Percentiles rank a stretch among this genome's conserved stretches.
These are phyloP conservation scores for Argya squamiceps DNA, from an alignment of 2,797 vertebrate species.

Conservation along the genomic window DNA sequence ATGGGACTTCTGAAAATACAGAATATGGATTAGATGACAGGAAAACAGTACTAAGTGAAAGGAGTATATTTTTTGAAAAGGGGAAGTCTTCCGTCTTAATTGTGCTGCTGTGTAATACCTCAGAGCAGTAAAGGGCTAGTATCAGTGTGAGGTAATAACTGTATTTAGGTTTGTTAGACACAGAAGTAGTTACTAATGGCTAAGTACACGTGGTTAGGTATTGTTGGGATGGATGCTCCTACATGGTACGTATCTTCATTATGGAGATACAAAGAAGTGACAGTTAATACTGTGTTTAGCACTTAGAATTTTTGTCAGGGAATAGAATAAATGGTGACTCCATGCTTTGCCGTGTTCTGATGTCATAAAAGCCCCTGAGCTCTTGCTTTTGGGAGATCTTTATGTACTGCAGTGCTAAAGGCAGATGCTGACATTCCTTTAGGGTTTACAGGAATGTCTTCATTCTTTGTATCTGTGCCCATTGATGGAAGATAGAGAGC, in stretches of 20 bases:
- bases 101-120: not conserved
- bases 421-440: rapidly evolving
- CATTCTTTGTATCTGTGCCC: not conserved
- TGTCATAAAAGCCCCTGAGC: not conserved
- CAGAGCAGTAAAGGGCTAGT: slow-evolving; percentile 36
- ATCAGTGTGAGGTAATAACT: not conserved
- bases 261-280: not conserved
- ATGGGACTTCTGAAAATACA: not conserved
- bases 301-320: not conserved
- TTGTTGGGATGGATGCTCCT: too few relatives aligned
- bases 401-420: not conserved
- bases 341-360: not conserved
- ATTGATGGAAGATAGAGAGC: not conserved
- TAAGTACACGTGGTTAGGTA: not conserved
- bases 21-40: not conserved
- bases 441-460: not conserved
- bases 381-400: not conserved
- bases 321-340: not conserved
- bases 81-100: not conserved
- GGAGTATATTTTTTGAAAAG: not conserved
- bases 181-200: not conserved
- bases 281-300: not conserved
- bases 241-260: not conserved
- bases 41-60: not conserved
- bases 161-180: not conserved